Base-by-base conservation (phyloP, 2,797 vertebrate species). In the Malacoctenus gilli region DNA sequence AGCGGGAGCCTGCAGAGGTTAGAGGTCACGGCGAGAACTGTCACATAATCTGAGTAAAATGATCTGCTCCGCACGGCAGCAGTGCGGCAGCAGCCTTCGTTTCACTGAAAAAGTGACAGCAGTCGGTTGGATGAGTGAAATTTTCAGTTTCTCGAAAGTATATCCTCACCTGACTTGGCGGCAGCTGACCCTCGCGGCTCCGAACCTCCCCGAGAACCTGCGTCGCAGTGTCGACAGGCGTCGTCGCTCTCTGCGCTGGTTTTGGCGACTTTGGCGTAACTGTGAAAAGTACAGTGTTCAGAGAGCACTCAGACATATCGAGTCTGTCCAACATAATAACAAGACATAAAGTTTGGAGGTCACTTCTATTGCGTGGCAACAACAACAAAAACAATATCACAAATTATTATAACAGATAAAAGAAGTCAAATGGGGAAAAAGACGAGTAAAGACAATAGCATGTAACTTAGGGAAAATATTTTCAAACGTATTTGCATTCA, bases 161-260 rank as follows among this genome's bases (percentile, higher is more conserved):
- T 21, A 15, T n/a, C 30, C 28, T 83, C 82, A 92, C 89, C 85
- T 71, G 85, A 52, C 31, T 68, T 20, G 15, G 68, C 43, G 47
- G 71, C 47, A 23, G 61, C 18, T 13, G 83, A 75, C 15, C 68
- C 71, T 52, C 40, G 85, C 61, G 77, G 67, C 49, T 19, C 31
- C 14, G 75, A 69, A 50, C 82, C 77, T 30, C 58, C 70, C 12
- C 10, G 64, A 28, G 62, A 38, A 3, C 68, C 51, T 19, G 58
- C 35, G n/a, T 50, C 63, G 55, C 87, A 81, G 31, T 76, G 71
- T 41, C 62, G 73, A 70, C 84, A 85, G 54, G 62, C 51, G 52
- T 64, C 68, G 23, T 25, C 20, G n/a, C 36, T 70, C 30, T 63
- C 65, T 28, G 32, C 32, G 37, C 35, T 61, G 42, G 21, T 21